Conservation (phyloP, 2,888 invertebrate genomes). For the Harmothoe impar region DNA sequence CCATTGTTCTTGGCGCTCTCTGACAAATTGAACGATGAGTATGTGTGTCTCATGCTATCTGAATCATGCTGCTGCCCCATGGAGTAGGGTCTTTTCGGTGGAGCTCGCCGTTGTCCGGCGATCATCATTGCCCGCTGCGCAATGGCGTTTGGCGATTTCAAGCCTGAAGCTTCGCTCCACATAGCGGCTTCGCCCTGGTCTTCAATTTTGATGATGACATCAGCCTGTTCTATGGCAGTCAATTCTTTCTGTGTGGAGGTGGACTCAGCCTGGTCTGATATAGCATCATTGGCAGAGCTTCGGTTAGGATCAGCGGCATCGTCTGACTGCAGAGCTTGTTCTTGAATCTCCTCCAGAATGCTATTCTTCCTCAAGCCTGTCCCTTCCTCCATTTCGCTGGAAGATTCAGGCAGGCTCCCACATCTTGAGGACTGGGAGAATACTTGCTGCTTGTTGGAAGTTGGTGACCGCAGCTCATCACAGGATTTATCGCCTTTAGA, state of each 20-base stretch:
- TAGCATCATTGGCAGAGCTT: background rate
- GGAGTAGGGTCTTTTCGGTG: conserved; percentile 28
- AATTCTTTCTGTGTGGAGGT: background rate
- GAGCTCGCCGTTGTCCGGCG: conserved; percentile 24
- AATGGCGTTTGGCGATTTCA: conserved; percentile 8
- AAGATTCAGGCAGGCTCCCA: background rate
- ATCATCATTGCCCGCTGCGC: conserved; percentile 46
- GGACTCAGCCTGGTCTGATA: background rate
- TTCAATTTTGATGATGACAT: background rate
- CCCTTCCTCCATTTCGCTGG: background rate
- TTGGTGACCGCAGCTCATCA: conserved; percentile 15
- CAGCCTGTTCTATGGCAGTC: background rate
- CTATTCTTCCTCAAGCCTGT: background rate
- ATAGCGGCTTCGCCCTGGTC: background rate
- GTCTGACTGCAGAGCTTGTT: background rate
- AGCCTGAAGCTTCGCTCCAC: background rate
- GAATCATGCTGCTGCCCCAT: background rate
- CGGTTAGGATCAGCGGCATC: background rate
- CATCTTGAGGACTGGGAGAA: background rate
- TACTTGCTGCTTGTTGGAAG: background rate
- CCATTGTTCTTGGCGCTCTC: conserved; percentile 25
- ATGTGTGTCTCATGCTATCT: conserved; percentile 36
- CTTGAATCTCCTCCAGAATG: background rate
- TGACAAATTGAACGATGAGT: conserved; percentile 31
- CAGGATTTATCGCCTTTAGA: conserved; percentile 35